phyloP scores from a whole-genome alignment of 2,888 invertebrate genomes.

The Lasioglossum morio region DNA sequence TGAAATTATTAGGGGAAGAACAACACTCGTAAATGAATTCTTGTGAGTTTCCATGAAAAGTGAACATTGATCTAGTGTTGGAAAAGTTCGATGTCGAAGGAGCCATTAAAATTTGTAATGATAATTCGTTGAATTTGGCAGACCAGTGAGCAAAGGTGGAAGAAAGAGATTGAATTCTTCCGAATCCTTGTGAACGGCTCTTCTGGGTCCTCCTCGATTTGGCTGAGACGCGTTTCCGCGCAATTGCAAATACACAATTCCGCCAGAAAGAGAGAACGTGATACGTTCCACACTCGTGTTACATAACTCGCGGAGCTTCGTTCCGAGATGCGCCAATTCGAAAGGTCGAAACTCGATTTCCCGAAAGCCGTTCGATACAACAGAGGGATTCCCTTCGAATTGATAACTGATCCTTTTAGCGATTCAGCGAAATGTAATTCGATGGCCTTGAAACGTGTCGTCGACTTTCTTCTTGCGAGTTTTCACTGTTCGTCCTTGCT shows the following conservation, averaged over 20 bases:
- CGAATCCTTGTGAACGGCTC: not conserved
- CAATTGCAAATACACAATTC: slow-evolving; percentile 18
- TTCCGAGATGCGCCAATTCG: not conserved
- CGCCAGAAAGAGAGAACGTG: slow-evolving; percentile 12
- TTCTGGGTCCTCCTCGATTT: not conserved
- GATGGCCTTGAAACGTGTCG: not conserved
- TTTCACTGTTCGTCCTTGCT: too few relatives aligned
- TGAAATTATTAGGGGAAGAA: too few relatives aligned
- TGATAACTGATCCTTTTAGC: not conserved
- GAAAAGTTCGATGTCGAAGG: not conserved
- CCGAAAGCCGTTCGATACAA: not conserved
- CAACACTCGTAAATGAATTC: too few relatives aligned
- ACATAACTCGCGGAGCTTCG: not conserved
- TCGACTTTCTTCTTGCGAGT: too few relatives aligned
- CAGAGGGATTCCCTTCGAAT: not conserved
- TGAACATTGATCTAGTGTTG: too few relatives aligned
- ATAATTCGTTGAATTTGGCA: not conserved
- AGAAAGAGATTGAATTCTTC: slow-evolving; percentile 23
- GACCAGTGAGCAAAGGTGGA: not conserved
- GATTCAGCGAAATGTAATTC: not conserved
- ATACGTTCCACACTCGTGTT: not conserved
- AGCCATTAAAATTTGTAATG: not conserved
- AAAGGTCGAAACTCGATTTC: slow-evolving; percentile 3
- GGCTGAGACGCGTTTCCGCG: not conserved
- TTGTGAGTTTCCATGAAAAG: too few relatives aligned